These are phyloP conservation scores for Sycobia sp. DNA, from an alignment of 1,140 invertebrate genomes.

Conservation along the genomic window DNA sequence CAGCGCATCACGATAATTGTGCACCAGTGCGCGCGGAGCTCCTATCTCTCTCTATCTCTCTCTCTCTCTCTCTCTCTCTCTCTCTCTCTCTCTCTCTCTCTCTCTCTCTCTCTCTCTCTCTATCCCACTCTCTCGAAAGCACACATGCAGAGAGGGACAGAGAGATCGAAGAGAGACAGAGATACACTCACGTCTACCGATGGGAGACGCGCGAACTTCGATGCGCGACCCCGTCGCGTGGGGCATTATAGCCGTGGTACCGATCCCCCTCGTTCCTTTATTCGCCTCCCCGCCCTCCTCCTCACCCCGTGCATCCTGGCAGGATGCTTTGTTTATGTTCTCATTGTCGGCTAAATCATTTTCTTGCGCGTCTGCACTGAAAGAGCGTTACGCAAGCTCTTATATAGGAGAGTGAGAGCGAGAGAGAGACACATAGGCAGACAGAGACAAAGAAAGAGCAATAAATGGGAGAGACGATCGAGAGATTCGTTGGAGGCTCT, in stretches of 20 bases:
- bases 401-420: no score
- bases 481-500: neutral
- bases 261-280: neutral
- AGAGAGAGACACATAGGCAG: no score
- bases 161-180: no score
- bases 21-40: neutral
- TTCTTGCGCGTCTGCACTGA: slow-evolving; percentile 7
- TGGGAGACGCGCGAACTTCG: neutral
- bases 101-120: no score
- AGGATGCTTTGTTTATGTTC: slow-evolving; percentile 29
- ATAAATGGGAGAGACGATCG: neutral
- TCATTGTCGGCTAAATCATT: slow-evolving; percentile 33
- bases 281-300: neutral
- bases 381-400: slow-evolving; percentile 21
- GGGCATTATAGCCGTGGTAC: neutral
- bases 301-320: neutral
- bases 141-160: no score
- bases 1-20: slow-evolving; percentile 20
- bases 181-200: neutral
- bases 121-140: no score
- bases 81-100: no score
- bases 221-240: no score
- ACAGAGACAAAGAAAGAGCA: no score
- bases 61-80: no score
- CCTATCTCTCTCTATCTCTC: no score